Evolutionary conservation across 2,888 invertebrate species (phyloP), one percentile per base, ranked within the genome.

Genomic region (Torymus tubicola): DNA sequence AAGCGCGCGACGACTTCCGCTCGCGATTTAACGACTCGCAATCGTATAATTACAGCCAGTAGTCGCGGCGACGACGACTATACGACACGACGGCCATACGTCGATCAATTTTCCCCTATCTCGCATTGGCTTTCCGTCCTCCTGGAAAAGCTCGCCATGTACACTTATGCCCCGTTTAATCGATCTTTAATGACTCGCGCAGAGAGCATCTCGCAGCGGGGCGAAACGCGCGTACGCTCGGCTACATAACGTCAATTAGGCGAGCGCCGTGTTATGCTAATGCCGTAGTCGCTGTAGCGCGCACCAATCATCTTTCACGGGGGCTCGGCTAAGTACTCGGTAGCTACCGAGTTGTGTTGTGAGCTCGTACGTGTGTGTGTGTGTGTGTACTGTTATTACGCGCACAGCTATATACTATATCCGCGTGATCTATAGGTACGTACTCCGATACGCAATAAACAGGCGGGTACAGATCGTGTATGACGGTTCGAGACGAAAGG

Each of bases 251-350:
- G 83, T 86, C 87, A 86, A 87, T 87, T 87, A 87, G 86, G 81
- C 67, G 78, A 81, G 86, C 42, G 42, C 85, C 87, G 85, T 86
- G 86, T 87, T 87, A 87, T 87, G 87, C 84, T 87, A 87, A 87
- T 87, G 16, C 55, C 68, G 68, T 61, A 42, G 42, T 42, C 8
- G 42, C 80, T 18, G 16, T 78, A 18, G 16, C 64, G 52, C 31
- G 68, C 61, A 42, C 69, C 63, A 76, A 75, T 82, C 78, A 78
- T 78, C 71, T 78, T 53, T 76, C n/a, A 42, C 42, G 42, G 42
- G 42, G 42, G 42, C 42, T 42, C 42, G 42, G 42, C 42, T 53
- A 53, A 42, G 4, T 2, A 5, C 11, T 24, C 11, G 18, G 8
- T 21, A 21, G 52, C n/a, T 58, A 31, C 5, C 70, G 16, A 42